A percentile compares a stretch with the other conserved stretches of the same genome.
phyloP scores from a whole-genome alignment of 2,797 vertebrate genomes.

The Emydoidea blandingii region DNA sequence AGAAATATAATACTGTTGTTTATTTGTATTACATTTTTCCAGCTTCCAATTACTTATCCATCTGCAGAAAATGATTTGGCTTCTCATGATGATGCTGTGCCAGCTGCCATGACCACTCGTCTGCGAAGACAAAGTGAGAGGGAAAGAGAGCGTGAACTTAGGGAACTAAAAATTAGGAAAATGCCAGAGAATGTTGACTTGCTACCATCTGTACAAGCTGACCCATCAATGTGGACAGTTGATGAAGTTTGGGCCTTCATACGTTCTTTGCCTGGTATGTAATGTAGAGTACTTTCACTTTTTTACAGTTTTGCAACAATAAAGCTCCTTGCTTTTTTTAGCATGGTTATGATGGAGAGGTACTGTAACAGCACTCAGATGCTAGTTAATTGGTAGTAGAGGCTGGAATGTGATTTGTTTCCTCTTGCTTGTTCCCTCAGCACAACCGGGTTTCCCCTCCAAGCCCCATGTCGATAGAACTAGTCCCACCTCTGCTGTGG shows the following conservation, averaged over 20 bases:
- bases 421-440: conserved; percentile 78
- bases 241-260: conserved; percentile 97
- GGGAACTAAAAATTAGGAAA: conserved; percentile 85
- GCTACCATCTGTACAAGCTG: conserved; percentile 80
- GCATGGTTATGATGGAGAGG: not conserved
- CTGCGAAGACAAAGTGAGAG: conserved; percentile 88
- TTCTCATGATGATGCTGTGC: conserved; percentile 83
- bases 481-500: conserved; percentile 74
- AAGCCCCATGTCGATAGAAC: conserved; percentile 65
- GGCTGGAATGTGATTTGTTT: conserved; percentile 70
- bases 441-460: conserved; percentile 67
- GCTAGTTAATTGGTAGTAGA: conserved; percentile 16
- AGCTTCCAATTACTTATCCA: conserved; percentile 86
- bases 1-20: conserved; percentile 79
- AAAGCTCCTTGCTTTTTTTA: not conserved
- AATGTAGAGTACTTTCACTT: not conserved
- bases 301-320: not conserved
- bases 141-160: conserved; percentile 84
- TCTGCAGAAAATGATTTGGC: conserved; percentile 84
- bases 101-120: conserved; percentile 89
- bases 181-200: conserved; percentile 84
- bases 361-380: not conserved
- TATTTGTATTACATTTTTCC: conserved; percentile 82
- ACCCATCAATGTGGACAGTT: conserved; percentile 92
- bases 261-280: conserved; percentile 91